Evolutionary conservation across 2,888 invertebrate genomes (phyloP).

Genomic region (Drosophila austrosaltans): DNA sequence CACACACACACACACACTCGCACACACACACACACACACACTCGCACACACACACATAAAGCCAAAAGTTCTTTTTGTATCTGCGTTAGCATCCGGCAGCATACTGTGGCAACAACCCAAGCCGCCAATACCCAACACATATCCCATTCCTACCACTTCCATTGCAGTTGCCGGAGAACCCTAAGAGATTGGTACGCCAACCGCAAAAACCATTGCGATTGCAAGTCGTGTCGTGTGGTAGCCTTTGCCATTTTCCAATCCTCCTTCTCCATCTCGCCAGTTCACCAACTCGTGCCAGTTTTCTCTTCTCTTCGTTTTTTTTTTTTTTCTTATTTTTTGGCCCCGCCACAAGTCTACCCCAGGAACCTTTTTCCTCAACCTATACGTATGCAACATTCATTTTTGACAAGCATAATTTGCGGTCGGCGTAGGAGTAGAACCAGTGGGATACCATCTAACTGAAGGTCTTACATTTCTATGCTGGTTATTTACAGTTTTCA

Average conservation of each 20-base stretch:
- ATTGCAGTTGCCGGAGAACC: slow-evolving; percentile 27
- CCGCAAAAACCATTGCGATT: slow-evolving; percentile 52
- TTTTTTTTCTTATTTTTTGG: slow-evolving; percentile 13
- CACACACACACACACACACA: slow-evolving; percentile 44
- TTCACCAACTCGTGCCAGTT: neutral
- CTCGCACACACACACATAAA: slow-evolving; percentile 68
- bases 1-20: slow-evolving; percentile 9
- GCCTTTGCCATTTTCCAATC: slow-evolving; percentile 29
- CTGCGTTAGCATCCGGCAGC: slow-evolving; percentile 56
- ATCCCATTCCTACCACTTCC: slow-evolving; percentile 1
- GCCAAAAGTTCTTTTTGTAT: slow-evolving; percentile 65
- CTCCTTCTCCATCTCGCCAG: slow-evolving; percentile 28
- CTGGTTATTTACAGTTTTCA: slow-evolving; percentile 70
- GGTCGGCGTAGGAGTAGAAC: slow-evolving; percentile 53
- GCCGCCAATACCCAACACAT: slow-evolving; percentile 49
- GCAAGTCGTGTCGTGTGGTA: slow-evolving; percentile 9
- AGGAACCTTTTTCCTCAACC: slow-evolving; percentile 43
- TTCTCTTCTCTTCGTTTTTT: slow-evolving; percentile 18
- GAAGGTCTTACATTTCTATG: slow-evolving; percentile 37
- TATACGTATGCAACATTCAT: slow-evolving; percentile 75
- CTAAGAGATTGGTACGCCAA: slow-evolving; percentile 68
- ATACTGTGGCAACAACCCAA: slow-evolving; percentile 50
- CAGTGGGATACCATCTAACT: slow-evolving; percentile 48
- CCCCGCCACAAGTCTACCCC: neutral
- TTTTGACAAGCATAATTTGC: slow-evolving; percentile 78